These are phyloP conservation scores for Brachycybe producta DNA, from an alignment of 2,888 invertebrate species.

Conservation along the genomic window DNA sequence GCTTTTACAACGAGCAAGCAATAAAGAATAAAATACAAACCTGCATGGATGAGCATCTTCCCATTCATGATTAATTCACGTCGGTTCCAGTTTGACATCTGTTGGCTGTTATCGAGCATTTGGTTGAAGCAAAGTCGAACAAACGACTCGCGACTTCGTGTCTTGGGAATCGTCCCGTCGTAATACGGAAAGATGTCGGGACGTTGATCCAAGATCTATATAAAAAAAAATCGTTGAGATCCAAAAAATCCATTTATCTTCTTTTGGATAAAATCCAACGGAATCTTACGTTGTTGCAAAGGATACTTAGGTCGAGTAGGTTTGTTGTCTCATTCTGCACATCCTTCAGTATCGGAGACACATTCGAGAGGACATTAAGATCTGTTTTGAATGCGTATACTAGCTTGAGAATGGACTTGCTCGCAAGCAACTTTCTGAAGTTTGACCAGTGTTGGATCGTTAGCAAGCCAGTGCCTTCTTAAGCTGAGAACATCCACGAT, in stretches of 20 bases:
- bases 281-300: background rate
- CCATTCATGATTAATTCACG: slow-evolving; percentile 63
- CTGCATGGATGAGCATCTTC: slow-evolving; percentile 66
- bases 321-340: background rate
- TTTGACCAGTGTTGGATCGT: background rate
- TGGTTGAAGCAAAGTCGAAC: slow-evolving; percentile 62
- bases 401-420: background rate
- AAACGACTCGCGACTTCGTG: slow-evolving; percentile 51
- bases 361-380: background rate
- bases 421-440: background rate
- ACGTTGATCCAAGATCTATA: slow-evolving; percentile 2
- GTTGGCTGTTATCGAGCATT: slow-evolving; percentile 71
- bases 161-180: background rate
- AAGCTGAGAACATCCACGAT: background rate
- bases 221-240: no score
- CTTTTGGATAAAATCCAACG: no score
- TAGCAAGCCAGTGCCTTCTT: no score
- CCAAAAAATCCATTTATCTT: no score
- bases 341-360: background rate
- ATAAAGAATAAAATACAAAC: no score
- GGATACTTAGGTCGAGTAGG: background rate
- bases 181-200: slow-evolving; percentile 9
- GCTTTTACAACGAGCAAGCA: no score
- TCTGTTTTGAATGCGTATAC: background rate
- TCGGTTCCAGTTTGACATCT: slow-evolving; percentile 81